Conservation (phyloP, 2,888 invertebrate species). For the Callosobruchus maculatus region DNA sequence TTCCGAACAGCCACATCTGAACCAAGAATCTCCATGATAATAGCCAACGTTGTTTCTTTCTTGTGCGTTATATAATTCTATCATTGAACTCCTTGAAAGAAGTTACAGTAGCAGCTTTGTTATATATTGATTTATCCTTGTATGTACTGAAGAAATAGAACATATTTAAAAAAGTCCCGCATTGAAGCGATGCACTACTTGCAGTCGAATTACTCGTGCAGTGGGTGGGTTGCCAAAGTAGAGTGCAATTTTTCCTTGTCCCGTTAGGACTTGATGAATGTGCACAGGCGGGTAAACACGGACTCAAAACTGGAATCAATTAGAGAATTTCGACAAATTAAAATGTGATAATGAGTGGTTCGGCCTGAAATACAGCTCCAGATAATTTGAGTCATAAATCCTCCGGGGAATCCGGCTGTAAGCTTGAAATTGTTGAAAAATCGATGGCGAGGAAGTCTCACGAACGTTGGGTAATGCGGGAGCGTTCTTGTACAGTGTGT, state of each 20-base stretch:
- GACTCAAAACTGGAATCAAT: slow-evolving; percentile 13
- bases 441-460: not conserved
- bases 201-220: no score
- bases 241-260: not conserved
- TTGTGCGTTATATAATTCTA: no score
- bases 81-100: no score
- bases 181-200: no score
- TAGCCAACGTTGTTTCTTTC: no score
- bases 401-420: not conserved
- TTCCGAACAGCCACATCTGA: no score
- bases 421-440: not conserved
- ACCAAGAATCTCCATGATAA: no score
- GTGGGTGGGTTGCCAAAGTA: not conserved
- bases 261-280: slow-evolving; percentile 6
- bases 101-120: no score
- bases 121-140: no score
- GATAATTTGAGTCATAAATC: slow-evolving; percentile 10
- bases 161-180: no score
- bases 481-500: not conserved
- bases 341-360: slow-evolving; percentile 13
- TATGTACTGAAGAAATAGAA: no score
- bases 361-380: slow-evolving; percentile 8
- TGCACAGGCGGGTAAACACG: slow-evolving; percentile 6
- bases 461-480: not conserved
- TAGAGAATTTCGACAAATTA: slow-evolving; percentile 10